Percentiles rank a stretch among this genome's conserved stretches.
Evolutionary conservation across 23 tunicate species (phyloP).

Genomic region (Aplidium turbinatum): DNA sequence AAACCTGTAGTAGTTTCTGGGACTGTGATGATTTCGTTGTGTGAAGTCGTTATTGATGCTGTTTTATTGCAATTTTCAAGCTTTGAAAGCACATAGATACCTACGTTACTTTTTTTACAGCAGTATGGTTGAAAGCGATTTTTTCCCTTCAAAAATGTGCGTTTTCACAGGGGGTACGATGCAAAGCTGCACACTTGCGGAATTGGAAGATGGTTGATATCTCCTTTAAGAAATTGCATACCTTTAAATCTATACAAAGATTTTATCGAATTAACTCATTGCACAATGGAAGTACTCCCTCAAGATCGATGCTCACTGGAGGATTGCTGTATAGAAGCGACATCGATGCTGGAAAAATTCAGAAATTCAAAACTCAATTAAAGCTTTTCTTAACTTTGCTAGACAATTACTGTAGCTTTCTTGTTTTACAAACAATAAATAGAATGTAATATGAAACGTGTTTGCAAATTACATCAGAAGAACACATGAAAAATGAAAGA

Average conservation of each 20-base stretch:
- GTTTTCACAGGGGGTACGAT: constrained; percentile 81
- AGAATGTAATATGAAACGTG: no score
- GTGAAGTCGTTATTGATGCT: neutral
- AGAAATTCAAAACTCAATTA: neutral
- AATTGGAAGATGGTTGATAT: constrained; percentile 57
- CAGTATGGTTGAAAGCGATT: no score
- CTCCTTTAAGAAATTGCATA: constrained; percentile 29
- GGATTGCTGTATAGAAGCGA: constrained; percentile 40
- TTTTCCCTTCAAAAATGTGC: no score
- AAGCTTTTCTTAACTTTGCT: no score
- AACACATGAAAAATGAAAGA: no score
- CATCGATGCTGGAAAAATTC: constrained; percentile 5
- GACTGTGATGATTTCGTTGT: neutral
- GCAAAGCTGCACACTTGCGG: constrained; percentile 72
- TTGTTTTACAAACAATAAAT: no score
- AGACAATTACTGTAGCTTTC: no score
- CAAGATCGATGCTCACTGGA: constrained; percentile 37
- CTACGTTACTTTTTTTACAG: no score
- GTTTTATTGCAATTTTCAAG: no score
- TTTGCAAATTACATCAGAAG: no score
- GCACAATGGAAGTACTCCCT: constrained; percentile 41
- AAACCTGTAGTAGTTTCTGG: no score
- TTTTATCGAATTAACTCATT: constrained; percentile 32
- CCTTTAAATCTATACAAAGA: constrained; percentile 26
- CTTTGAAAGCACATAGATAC: neutral